Evolutionary conservation across 2,797 vertebrate genomes (phyloP).

Genomic region (Poecilia picta): DNA sequence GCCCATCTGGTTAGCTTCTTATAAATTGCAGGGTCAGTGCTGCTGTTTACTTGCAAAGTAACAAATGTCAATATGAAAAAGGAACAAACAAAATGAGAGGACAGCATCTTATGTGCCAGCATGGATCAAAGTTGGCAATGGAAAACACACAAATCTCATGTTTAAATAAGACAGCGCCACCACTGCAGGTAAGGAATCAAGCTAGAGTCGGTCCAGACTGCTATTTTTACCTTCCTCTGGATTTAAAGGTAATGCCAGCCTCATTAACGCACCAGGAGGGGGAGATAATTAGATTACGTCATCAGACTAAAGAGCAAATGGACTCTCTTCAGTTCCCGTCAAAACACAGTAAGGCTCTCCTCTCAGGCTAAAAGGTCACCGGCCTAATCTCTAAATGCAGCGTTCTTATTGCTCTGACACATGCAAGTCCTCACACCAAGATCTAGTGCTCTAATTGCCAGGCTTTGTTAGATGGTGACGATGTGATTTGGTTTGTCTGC

Average conservation of each 20-base stretch:
- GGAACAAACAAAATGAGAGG: background rate
- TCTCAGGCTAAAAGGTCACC: constrained; percentile 5
- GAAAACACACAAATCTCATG: constrained; percentile 1
- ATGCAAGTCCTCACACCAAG: constrained; percentile 22
- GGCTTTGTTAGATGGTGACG: constrained; percentile 44
- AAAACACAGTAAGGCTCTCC: constrained; percentile 10
- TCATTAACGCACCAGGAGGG: constrained; percentile 64
- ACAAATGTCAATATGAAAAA: background rate
- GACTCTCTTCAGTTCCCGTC: constrained; percentile 11
- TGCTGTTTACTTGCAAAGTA: background rate
- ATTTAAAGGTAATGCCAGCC: constrained; percentile 58
- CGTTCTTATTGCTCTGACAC: background rate
- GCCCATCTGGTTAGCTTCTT: background rate
- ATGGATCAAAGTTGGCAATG: constrained; percentile 7
- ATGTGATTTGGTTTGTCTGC: constrained; percentile 43
- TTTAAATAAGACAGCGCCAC: background rate
- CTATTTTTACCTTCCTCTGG: constrained; percentile 47
- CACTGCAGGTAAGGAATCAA: constrained; percentile 7
- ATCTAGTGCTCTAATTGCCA: constrained; percentile 38
- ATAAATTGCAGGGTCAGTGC: background rate
- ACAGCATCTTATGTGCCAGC: constrained; percentile 16
- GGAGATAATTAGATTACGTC: constrained; percentile 36
- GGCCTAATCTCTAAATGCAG: constrained; percentile 7
- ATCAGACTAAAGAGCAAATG: constrained; percentile 24
- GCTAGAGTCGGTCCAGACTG: background rate